Evolutionary conservation across 2,888 invertebrate species (phyloP).

Genomic region (Acleris holmiana): DNA sequence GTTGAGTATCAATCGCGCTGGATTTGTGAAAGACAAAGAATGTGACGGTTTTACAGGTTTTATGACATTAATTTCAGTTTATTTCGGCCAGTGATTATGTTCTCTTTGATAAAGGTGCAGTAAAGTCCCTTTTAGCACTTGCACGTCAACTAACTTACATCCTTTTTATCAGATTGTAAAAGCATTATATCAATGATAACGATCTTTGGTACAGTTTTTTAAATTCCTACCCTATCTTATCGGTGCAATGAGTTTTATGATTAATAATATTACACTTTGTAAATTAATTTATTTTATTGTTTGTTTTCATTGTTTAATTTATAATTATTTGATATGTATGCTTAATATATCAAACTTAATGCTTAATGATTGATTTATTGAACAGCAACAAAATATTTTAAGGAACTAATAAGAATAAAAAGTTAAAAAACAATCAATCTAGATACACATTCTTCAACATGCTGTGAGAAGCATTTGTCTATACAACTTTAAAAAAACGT

Average conservation of each 20-base stretch:
- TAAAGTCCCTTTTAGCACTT: conserved; percentile 29
- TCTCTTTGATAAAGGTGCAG: conserved; percentile 3
- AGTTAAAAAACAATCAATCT: background rate
- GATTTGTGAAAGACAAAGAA: conserved; percentile 51
- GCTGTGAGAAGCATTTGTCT: conserved; percentile 3
- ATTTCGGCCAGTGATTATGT: conserved; percentile 17
- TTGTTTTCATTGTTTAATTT: too few species aligned
- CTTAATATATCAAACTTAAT: too few species aligned
- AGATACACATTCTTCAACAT: too few species aligned
- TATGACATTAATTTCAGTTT: conserved; percentile 24
- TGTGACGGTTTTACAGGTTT: conserved; percentile 45
- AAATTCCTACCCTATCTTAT: conserved; percentile 35
- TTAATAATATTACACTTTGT: conserved; percentile 22
- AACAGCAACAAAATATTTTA: too few species aligned
- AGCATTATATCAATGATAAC: conserved; percentile 30
- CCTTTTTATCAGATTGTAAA: conserved; percentile 28
- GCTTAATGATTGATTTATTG: too few species aligned
- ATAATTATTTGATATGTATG: too few species aligned
- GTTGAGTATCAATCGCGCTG: conserved; percentile 53
- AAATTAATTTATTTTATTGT: conserved; percentile 1
- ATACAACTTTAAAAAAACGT: background rate
- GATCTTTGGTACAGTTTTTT: conserved; percentile 32
- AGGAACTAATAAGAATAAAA: background rate
- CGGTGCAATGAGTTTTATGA: conserved; percentile 20
- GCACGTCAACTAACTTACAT: conserved; percentile 17